Percentiles rank a stretch among this genome's conserved stretches.
These are phyloP conservation scores for Uropsilus gracilis DNA, from an alignment of 2,113 vertebrate species.

Conservation along the genomic window DNA sequence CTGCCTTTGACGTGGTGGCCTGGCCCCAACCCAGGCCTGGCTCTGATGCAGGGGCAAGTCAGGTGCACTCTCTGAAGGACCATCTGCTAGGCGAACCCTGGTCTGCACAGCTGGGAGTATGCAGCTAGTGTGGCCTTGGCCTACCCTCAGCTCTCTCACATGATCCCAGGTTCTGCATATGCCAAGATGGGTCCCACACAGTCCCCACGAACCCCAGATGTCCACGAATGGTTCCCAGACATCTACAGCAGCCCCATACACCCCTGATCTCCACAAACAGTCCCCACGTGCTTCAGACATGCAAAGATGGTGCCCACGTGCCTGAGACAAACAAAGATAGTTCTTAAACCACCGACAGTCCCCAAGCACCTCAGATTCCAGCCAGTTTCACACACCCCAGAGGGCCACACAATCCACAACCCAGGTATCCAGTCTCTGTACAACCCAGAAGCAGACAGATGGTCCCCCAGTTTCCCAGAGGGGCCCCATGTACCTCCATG, in stretches of 20 bases:
- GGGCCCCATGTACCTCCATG: no score
- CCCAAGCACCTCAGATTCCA: not conserved
- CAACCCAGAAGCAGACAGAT: not conserved
- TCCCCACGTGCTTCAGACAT: not conserved
- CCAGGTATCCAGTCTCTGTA: not conserved
- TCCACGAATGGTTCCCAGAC: not conserved
- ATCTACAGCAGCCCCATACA: not conserved
- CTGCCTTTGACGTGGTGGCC: accelerated
- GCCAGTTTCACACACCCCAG: not conserved
- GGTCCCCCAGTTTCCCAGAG: not conserved
- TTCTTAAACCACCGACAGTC: not conserved
- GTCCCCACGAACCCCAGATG: not conserved
- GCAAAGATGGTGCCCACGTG: not conserved
- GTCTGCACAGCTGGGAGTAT: not conserved
- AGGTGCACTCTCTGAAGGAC: not conserved
- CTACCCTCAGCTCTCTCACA: not conserved
- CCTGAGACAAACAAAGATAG: not conserved
- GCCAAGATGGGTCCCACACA: not conserved
- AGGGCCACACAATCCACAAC: not conserved
- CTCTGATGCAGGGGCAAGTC: not conserved
- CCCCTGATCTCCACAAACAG: not conserved
- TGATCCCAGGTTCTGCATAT: not conserved
- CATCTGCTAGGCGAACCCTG: not conserved
- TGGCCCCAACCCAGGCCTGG: not conserved
- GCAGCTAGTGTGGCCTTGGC: not conserved